Conservation (phyloP, 2,113 vertebrate species). For the Macroglossus sobrinus region DNA sequence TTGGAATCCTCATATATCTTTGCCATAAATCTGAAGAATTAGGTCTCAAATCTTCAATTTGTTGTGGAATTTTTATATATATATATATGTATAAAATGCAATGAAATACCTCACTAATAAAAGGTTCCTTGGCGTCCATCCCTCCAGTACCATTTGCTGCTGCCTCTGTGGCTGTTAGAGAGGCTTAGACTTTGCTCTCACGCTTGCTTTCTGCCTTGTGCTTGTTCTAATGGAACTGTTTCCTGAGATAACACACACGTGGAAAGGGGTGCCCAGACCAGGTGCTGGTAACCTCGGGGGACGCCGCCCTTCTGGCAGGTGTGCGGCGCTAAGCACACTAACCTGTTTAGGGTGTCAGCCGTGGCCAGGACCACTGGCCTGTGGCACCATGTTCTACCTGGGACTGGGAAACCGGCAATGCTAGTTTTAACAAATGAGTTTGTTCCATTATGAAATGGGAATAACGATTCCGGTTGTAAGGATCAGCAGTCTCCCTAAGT, state of each 20-base stretch:
- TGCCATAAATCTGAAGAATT: not conserved
- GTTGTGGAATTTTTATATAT: not conserved
- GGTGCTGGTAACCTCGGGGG: not conserved
- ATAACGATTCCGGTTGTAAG: not conserved
- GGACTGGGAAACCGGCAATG: not conserved
- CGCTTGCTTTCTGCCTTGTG: not conserved
- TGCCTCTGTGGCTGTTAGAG: not conserved
- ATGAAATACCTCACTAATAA: not conserved
- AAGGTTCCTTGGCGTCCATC: not conserved
- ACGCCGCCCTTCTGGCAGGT: fast-evolving
- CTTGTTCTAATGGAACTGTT: too few species aligned
- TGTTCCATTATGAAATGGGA: not conserved
- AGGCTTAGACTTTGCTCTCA: fast-evolving
- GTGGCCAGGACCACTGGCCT: fast-evolving
- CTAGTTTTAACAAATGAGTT: not conserved
- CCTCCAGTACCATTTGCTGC: fast-evolving
- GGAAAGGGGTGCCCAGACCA: not conserved
- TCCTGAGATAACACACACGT: fast-evolving
- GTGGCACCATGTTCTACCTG: fast-evolving
- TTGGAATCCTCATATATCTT: not conserved
- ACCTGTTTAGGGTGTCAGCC: fast-evolving
- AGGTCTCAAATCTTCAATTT: not conserved
- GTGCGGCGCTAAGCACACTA: fast-evolving
- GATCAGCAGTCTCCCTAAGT: not conserved
- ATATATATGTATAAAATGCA: not conserved